Evolutionary conservation across 2,888 invertebrate genomes (phyloP), one percentile per base, ranked within the genome.

Genomic region (Taenaris catops): DNA sequence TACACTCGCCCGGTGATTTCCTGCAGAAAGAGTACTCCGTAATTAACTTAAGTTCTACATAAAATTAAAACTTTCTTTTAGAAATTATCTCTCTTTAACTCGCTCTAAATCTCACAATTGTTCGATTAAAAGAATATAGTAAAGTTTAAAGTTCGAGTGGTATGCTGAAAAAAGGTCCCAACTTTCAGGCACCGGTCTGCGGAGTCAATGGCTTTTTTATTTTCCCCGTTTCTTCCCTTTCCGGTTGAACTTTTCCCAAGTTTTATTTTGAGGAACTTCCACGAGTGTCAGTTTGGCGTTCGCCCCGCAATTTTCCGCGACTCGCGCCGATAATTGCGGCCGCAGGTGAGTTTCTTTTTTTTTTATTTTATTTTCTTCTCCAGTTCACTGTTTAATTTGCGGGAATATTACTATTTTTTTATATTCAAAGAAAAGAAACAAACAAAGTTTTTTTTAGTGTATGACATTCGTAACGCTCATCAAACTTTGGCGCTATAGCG

Each of bases 201-300:
- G 66, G 71, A 84, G 83, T 84, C 84, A 80, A 84, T 80, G 76
- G 78, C 80, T 78, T 81, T 81, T 83, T 84, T 83, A 79, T 83
- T 83, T 78, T 67, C 68, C 58, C 76, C 68, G 75, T 83, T 81
- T 75, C 78, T 78, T 76, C 69, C 74, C 69, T 71, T 80, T 78
- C 81, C 81, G 80, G 71, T 80, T 76, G 78, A 81, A 81, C 79
- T 84, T 81, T 72, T 58, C 56, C 63, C 41, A 67, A 80, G 78
- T 75, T 81, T 81, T 81, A 74, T 79, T 81, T 80, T 68, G 74
- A 69, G 74, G 75, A 78, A 81, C 74, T 79, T 81, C 68, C 65
- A 63, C 74, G 79, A 81, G 81, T 84, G 81, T 84, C 84, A 80
- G 83, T 79, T 79, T 68, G 76, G 68, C 74, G 73, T 79, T 70